Evolutionary conservation across 2,888 invertebrate species (phyloP).

Genomic region (Tubiluchus corallicola): DNA sequence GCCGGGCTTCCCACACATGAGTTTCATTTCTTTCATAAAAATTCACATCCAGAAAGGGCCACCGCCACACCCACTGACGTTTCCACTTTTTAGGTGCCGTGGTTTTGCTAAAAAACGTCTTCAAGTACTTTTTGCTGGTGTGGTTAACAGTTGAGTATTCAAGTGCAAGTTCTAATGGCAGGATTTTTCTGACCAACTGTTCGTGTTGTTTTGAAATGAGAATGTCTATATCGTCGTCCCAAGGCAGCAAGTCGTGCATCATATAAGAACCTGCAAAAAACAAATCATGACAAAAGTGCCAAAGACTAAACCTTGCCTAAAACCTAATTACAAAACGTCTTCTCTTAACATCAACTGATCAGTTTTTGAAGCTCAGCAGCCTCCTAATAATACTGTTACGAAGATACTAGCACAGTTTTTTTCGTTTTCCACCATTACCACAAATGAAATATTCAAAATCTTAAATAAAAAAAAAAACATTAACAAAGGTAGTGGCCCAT

Average conservation of each 20-base stretch:
- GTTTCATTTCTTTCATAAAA: background rate
- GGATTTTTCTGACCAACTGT: background rate
- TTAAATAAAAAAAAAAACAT: too few species aligned
- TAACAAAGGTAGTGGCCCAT: too few species aligned
- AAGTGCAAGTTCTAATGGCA: background rate
- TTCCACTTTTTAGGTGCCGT: background rate
- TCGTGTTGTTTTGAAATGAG: too few species aligned
- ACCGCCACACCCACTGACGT: background rate
- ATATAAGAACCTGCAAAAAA: background rate
- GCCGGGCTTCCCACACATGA: background rate
- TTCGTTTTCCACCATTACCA: too few species aligned
- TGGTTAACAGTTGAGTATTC: background rate
- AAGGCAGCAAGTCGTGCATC: background rate
- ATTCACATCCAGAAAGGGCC: background rate
- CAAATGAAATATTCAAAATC: too few species aligned
- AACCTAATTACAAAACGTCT: too few species aligned
- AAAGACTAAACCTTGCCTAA: too few species aligned
- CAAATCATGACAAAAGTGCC: too few species aligned
- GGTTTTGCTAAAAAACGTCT: background rate
- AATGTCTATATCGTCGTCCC: slow-evolving; percentile 3
- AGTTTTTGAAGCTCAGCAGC: too few species aligned
- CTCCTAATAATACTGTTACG: too few species aligned
- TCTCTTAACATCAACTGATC: too few species aligned
- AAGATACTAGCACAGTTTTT: too few species aligned
- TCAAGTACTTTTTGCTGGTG: background rate